Evolutionary conservation across 1,140 invertebrate species (phyloP), one percentile per base, ranked within the genome.

Genomic region (Listronotus oregonensis): DNA sequence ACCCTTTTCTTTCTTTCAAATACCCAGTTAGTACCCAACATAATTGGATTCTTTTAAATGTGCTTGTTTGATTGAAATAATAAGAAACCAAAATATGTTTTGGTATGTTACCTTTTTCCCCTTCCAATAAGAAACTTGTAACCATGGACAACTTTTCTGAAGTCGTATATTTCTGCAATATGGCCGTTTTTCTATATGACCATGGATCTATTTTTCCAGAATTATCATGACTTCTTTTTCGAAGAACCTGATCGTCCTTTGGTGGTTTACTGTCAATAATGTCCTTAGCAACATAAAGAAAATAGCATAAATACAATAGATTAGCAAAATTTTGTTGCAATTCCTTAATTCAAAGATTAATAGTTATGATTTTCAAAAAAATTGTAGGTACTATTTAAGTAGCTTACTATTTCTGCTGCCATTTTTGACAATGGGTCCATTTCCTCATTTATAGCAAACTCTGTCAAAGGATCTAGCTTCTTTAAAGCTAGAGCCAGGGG

Each of bases 121-220:
- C 87, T 43, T 89, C 88, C 46, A 89, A 85, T 32, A 95, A 79
- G 77, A 93, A 96, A 80, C 92, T 95, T 21, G 93, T 94, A 8
- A 91, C 86, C 69, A 96, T 93, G 6, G 92, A 91, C 46, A 96
- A 79, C 78, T 94, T 96, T 79, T 96, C 93, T 27, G 91, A 92
- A 50, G 95, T 97, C 40, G 93, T 96, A 72, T 91, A 97, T 80
- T 92, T 93, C 65, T 85, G 89, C 6, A 97, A 81, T 74, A 97
- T 95, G 6, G 80, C 80, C 66, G 83, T 76, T 71, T 90, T 87
- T 68, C 89, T 88, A 6, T 82, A 75, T 69, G 80, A 84, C 94
- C 94, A 97, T 47, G 88, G 85, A 73, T 94, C 88, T 67, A 88
- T 83, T 47, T 84, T 34, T 11, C 9, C 47, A 37, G 11, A 10